phyloP scores from a whole-genome alignment of 2,797 vertebrate species.

The Thripadectes ignobilis region DNA sequence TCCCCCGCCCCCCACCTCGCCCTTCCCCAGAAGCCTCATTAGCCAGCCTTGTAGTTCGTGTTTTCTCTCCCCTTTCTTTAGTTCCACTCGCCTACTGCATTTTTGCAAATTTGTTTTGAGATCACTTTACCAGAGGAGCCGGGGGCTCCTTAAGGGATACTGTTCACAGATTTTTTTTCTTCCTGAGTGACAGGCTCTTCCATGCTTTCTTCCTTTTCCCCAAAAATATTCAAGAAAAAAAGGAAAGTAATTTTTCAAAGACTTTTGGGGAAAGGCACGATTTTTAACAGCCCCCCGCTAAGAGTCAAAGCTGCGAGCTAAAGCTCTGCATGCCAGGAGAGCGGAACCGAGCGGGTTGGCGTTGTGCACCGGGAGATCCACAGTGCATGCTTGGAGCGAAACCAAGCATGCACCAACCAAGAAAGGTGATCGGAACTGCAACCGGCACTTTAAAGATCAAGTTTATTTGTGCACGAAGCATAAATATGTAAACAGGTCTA shows the following conservation, averaged over 20 bases:
- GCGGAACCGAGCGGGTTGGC: background rate
- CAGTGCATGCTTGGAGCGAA: background rate
- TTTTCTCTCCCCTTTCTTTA: constrained; percentile 61
- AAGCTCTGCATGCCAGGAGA: background rate
- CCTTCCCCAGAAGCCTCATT: constrained; percentile 41
- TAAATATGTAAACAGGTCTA: constrained; percentile 9
- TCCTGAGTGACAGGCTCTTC: constrained; percentile 35
- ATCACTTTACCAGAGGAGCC: constrained; percentile 74
- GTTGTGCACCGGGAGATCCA: background rate
- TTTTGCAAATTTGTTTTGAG: constrained; percentile 74
- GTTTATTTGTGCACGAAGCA: constrained; percentile 6
- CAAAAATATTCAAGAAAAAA: background rate
- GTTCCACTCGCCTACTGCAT: constrained; percentile 59
- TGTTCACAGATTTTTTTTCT: constrained; percentile 14
- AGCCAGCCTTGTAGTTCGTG: constrained; percentile 26
- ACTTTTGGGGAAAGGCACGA: background rate
- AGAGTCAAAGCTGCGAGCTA: background rate
- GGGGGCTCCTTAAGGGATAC: constrained; percentile 31
- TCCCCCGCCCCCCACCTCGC: background rate
- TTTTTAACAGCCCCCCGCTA: background rate
- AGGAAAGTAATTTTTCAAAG: background rate
- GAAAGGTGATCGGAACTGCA: background rate
- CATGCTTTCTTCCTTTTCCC: background rate
- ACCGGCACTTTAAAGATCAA: background rate
- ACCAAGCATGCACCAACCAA: background rate